phyloP scores from a whole-genome alignment of 2,888 invertebrate genomes.

The Leptopilina myrica region DNA sequence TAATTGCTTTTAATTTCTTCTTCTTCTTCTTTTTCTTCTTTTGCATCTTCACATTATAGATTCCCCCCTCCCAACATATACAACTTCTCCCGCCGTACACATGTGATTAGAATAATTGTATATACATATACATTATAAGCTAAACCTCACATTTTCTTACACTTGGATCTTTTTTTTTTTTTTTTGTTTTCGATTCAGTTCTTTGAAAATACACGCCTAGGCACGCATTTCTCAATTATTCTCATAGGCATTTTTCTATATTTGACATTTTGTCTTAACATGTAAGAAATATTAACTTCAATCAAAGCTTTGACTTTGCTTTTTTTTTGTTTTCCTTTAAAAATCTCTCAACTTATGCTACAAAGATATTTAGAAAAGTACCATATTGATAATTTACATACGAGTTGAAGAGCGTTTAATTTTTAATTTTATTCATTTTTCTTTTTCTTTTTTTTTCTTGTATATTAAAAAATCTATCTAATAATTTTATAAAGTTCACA shows the following conservation, averaged over 20 bases:
- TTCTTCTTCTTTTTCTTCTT: conserved; percentile 12
- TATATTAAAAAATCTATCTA: not conserved
- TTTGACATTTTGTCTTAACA: conserved; percentile 9
- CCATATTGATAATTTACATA: not conserved
- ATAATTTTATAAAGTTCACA: not conserved
- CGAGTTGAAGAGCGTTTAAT: not conserved
- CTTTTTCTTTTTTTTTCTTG: too few species aligned
- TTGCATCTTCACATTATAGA: conserved; percentile 13
- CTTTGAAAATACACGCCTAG: conserved; percentile 31
- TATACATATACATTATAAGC: conserved; percentile 66
- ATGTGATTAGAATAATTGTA: conserved; percentile 63
- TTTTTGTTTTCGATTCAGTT: not conserved
- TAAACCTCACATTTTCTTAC: conserved; percentile 28
- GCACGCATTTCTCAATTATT: conserved; percentile 7
- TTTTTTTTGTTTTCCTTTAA: too few species aligned
- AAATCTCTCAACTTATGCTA: not conserved
- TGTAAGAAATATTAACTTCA: not conserved
- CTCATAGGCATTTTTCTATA: conserved; percentile 16
- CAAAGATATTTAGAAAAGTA: not conserved
- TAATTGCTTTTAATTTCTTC: conserved; percentile 4
- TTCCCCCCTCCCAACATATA: conserved; percentile 7
- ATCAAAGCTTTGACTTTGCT: too few species aligned
- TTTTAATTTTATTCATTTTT: too few species aligned
- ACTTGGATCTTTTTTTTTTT: conserved; percentile 39
- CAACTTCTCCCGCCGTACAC: conserved; percentile 35